phyloP scores from a whole-genome alignment of 2,797 vertebrate genomes.

The Dermochelys coriacea region DNA sequence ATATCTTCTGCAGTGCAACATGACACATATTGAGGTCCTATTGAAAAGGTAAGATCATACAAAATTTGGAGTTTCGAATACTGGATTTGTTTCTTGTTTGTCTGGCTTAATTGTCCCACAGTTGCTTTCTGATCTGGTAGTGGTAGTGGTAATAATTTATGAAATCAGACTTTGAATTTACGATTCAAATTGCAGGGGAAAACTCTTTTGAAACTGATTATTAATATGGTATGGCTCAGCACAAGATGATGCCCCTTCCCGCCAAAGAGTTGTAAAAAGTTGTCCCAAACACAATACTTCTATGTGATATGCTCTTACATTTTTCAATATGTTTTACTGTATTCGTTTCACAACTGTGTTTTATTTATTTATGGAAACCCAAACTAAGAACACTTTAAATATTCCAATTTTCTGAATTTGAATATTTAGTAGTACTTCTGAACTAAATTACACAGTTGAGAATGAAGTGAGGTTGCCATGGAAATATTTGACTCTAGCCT shows the following conservation, averaged over 20 bases:
- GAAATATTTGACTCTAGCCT: neutral
- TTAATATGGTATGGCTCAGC: neutral
- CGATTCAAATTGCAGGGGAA: neutral
- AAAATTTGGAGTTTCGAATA: neutral
- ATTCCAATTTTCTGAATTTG: neutral
- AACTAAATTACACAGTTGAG: neutral
- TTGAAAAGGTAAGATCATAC: constrained; percentile 86
- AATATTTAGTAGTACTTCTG: neutral
- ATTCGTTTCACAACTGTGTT: neutral
- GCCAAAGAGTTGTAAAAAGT: neutral
- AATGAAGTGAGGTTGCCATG: neutral
- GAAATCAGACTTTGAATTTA: neutral
- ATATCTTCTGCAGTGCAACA: constrained; percentile 92
- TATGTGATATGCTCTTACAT: neutral
- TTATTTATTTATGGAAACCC: neutral
- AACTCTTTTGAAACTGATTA: neutral
- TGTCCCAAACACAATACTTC: neutral
- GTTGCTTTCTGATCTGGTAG: neutral
- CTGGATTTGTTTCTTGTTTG: neutral
- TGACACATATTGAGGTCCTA: constrained; percentile 88
- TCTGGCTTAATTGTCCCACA: neutral
- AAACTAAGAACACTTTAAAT: neutral
- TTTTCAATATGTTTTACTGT: neutral
- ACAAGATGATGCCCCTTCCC: neutral
- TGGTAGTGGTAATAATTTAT: neutral